Conservation (phyloP, 2,113 vertebrate genomes). For the Xiphophorus maculatus region DNA sequence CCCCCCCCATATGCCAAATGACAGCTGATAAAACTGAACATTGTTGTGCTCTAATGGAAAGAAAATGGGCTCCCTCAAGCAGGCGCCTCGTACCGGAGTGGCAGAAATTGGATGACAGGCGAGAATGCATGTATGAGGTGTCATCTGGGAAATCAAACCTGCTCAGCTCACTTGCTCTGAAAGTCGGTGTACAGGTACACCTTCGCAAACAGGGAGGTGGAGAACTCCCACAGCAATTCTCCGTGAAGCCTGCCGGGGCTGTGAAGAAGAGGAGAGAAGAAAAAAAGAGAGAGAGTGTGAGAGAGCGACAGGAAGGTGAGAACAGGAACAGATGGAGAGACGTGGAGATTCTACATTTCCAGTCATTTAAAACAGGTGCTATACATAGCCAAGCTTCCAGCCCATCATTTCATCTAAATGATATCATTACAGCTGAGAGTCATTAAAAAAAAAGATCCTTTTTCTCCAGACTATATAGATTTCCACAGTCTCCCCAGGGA, state of each 20-base stretch:
- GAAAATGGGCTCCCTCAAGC: slow-evolving; percentile 56
- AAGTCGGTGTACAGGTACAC: slow-evolving; percentile 67
- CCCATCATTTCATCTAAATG: slow-evolving; percentile 58
- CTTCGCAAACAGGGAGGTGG: slow-evolving; percentile 59
- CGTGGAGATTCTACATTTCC: slow-evolving; percentile 58
- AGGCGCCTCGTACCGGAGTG: slow-evolving; percentile 42
- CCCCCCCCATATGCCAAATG: slow-evolving; percentile 39
- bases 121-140: slow-evolving; percentile 46
- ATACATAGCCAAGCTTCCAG: slow-evolving; percentile 61
- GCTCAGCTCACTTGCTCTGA: slow-evolving; percentile 62
- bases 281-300: slow-evolving; percentile 19
- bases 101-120: slow-evolving; percentile 68
- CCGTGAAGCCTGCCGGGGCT: slow-evolving; percentile 50
- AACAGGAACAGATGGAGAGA: slow-evolving; percentile 79
- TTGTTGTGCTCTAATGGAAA: slow-evolving; percentile 59
- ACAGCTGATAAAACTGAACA: slow-evolving; percentile 58
- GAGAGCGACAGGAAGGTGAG: slow-evolving; percentile 67
- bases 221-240: slow-evolving; percentile 72
- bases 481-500: slow-evolving; percentile 48
- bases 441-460: slow-evolving; percentile 59
- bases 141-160: slow-evolving; percentile 78
- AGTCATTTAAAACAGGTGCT: slow-evolving; percentile 67
- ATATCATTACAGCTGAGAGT: slow-evolving; percentile 64
- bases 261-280: slow-evolving; percentile 36
- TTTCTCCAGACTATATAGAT: slow-evolving; percentile 52